Base-by-base conservation (phyloP, 2,888 invertebrate genomes). In the Marronus borbonicus region DNA sequence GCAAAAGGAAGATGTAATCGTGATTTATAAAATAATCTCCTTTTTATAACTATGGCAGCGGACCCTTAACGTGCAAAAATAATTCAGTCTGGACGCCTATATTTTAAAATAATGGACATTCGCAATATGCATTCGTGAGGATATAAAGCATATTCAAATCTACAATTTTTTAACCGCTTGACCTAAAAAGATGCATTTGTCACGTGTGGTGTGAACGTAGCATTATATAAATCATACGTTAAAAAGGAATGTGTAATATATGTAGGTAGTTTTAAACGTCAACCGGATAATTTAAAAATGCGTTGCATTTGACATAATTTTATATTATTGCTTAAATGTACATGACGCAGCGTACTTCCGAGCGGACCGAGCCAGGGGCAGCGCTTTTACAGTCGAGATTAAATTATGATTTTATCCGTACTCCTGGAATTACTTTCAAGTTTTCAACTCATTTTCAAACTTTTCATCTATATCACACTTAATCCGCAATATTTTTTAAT, bases 401-500 rank as follows among this genome's bases (percentile, higher is more conserved):
- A 80, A 81, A 80, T 81, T 81, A 81, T 78, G 80, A 81, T 81
- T 81, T 81, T 80, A 81, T 78, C 79, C 80, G 79, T 74, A 80
- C 75, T 80, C 68, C 52, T 49, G 55, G 80, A 79, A 81, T 81
- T 80, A 79, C 80, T 75, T 75, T 75, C 78, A 80, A 80, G 77
- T 76, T 80, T 80, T 81, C 77, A 80, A 81, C 81, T 82, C 81
- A 77, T 80, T 81, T 81, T 74, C 78, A 76, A 83, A 81, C 81
- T 82, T 81, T 80, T 49, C 81, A 66, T 81, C 79, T 81, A 80
- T 78, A 79, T 81, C 81, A 81, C 80, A 80, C 79, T 82, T 81
- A 82, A 80, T 82, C 80, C 79, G 80, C 79, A 80, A 80, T 79
- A 81, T 81, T 81, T 82, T 82, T 82, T 82, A 81, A 81, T 82